Conservation (phyloP, 2,113 vertebrate species). For the Camarhynchus parvulus region DNA sequence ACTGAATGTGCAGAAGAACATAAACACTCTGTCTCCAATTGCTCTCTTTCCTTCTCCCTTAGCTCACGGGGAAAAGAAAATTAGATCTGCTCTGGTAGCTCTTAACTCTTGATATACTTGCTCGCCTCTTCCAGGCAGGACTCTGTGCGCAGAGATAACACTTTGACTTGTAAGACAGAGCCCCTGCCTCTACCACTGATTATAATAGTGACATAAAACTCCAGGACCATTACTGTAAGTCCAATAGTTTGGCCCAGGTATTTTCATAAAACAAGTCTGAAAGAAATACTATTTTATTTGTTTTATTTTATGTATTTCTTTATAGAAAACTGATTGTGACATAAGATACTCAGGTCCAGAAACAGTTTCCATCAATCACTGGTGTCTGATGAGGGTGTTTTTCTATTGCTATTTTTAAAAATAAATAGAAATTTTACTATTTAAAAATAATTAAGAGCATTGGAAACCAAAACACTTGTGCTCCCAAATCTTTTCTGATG, state of each 20-base stretch:
- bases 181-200: not conserved
- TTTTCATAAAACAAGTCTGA: not conserved
- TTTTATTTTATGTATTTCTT: not conserved
- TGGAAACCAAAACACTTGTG: not conserved
- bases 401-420: not conserved
- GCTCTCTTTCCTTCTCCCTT: not conserved
- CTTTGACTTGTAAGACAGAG: not conserved
- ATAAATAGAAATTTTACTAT: not conserved
- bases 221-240: not conserved
- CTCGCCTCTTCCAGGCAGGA: not conserved
- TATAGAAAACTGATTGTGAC: not conserved
- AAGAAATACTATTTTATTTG: not conserved
- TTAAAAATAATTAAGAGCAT: not conserved
- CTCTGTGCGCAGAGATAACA: not conserved
- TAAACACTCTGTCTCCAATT: not conserved
- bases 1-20: not conserved
- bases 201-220: not conserved
- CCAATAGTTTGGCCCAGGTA: not conserved
- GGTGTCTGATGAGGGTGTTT: not conserved
- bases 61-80: not conserved
- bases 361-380: not conserved
- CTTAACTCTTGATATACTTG: not conserved
- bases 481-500: not conserved
- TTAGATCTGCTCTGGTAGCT: not conserved
- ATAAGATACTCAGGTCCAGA: not conserved